Evolutionary conservation across 2,113 vertebrate species (phyloP).

Genomic region (Megaceryle maxima): DNA sequence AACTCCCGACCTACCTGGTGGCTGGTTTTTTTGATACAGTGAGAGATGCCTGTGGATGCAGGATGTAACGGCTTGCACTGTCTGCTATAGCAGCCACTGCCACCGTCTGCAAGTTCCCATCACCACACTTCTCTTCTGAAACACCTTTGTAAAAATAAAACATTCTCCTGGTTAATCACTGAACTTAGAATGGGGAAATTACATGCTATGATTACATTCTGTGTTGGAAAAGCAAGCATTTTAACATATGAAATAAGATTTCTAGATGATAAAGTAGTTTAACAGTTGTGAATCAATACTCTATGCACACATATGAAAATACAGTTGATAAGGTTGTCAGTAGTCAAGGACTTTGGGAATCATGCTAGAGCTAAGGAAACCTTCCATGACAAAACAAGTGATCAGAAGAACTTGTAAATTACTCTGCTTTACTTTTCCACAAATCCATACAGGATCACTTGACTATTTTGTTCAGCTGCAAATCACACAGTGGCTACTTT

Average conservation of each 20-base stretch:
- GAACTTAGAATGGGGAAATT: neutral
- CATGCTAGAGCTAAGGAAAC: neutral
- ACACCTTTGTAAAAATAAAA: slow-evolving; percentile 59
- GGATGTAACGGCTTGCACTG: slow-evolving; percentile 54
- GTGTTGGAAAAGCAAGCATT: neutral
- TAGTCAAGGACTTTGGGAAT: neutral
- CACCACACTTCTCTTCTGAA: slow-evolving; percentile 68
- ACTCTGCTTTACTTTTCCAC: neutral
- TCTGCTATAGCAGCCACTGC: slow-evolving; percentile 68
- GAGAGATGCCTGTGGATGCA: slow-evolving; percentile 71
- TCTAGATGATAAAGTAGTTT: neutral
- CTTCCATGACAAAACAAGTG: neutral
- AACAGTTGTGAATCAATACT: neutral
- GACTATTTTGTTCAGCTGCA: neutral
- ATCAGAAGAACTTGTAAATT: neutral
- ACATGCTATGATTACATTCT: neutral
- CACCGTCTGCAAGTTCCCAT: slow-evolving; percentile 66
- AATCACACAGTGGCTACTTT: neutral
- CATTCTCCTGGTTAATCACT: slow-evolving; percentile 20
- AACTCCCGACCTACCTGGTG: slow-evolving; percentile 64
- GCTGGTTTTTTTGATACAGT: slow-evolving; percentile 35
- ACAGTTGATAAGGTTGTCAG: neutral
- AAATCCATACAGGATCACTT: neutral
- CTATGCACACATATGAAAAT: neutral
- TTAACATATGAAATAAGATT: neutral